phyloP scores from a whole-genome alignment of 2,888 invertebrate genomes.

The Anagyrus pseudococci region DNA sequence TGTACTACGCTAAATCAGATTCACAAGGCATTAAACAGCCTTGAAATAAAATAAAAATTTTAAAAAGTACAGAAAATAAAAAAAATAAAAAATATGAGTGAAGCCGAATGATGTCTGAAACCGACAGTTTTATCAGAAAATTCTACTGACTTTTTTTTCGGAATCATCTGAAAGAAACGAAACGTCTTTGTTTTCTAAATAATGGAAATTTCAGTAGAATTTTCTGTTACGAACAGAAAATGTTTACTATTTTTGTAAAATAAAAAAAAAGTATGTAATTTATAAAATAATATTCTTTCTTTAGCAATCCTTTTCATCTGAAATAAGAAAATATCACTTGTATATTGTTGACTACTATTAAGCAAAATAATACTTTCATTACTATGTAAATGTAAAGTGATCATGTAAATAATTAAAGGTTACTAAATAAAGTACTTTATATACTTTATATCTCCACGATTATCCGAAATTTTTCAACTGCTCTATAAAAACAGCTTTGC shows the following conservation, averaged over 20 bases:
- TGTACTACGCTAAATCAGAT: conserved; percentile 25
- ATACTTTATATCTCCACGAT: neutral
- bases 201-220: conserved; percentile 17
- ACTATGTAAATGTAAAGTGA: conserved; percentile 24
- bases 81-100: conserved; percentile 16
- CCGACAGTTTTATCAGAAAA: conserved; percentile 15
- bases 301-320: conserved; percentile 11
- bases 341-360: conserved; percentile 12
- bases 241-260: conserved; percentile 31
- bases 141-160: conserved; percentile 14
- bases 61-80: conserved; percentile 10
- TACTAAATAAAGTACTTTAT: conserved; percentile 12
- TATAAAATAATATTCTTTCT: neutral
- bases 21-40: conserved; percentile 9
- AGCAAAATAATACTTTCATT: conserved; percentile 9
- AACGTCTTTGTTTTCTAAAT: neutral
- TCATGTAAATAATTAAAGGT: conserved; percentile 22
- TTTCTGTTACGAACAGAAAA: conserved; percentile 14
- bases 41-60: conserved; percentile 3
- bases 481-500: neutral
- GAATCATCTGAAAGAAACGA: neutral
- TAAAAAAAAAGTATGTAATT: conserved; percentile 22
- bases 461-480: neutral
- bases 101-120: conserved; percentile 9
- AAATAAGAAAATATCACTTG: conserved; percentile 4